Conservation (phyloP, 2,113 vertebrate genomes). For the Gymnobelideus leadbeateri region DNA sequence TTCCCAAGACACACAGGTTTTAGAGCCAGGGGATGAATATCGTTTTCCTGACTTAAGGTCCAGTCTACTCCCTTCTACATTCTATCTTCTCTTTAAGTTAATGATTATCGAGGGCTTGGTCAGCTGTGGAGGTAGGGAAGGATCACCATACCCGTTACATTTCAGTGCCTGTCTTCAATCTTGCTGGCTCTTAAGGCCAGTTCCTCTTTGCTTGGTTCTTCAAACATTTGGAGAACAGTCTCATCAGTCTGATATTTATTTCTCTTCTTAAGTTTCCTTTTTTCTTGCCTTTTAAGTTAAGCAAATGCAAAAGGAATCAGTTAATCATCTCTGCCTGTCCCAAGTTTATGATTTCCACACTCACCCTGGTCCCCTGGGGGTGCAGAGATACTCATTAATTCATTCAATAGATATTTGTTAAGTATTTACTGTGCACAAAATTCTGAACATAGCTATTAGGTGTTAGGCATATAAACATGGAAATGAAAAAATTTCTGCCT, state of each 20-base stretch:
- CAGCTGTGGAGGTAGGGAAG: neutral
- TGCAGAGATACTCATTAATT: neutral
- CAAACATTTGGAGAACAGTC: neutral
- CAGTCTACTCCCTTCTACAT: neutral
- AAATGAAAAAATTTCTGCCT: neutral
- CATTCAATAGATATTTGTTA: neutral
- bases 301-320: neutral
- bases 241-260: neutral
- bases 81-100: neutral
- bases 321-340: neutral
- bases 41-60: no score
- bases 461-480: neutral
- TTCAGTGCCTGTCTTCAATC: neutral
- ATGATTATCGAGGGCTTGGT: neutral
- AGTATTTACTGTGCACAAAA: neutral
- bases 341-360: neutral
- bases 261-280: neutral
- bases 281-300: neutral
- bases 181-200: neutral
- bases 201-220: neutral
- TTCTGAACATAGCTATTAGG: neutral
- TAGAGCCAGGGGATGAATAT: no score
- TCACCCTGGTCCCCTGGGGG: neutral
- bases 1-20: no score
- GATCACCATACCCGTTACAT: neutral